Evolutionary conservation across 2,797 vertebrate species (phyloP).

Genomic region (Ctenosaura bakeri): DNA sequence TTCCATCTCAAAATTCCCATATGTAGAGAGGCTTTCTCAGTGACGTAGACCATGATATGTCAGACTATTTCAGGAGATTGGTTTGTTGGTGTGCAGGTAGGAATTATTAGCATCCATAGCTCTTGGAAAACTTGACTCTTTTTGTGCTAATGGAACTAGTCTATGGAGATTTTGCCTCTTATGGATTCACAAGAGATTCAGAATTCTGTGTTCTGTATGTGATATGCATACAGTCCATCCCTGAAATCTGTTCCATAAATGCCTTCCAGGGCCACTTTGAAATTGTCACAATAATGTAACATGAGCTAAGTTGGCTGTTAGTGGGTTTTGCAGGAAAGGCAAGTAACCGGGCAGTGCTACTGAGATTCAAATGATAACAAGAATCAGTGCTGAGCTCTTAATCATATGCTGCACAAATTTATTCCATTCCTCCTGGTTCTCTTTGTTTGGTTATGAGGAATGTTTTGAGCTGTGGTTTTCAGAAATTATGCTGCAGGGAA

Average conservation of each 20-base stretch:
- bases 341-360: not conserved
- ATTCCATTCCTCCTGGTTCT: not conserved
- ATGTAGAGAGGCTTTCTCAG: not conserved
- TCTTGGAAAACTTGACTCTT: conserved; percentile 22
- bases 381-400: not conserved
- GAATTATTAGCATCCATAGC: not conserved
- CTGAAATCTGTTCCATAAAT: not conserved
- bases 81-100: not conserved
- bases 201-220: too few species aligned
- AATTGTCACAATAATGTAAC: conserved; percentile 18
- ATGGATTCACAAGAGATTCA: not conserved
- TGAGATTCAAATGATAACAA: conserved; percentile 1
- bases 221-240: too few species aligned
- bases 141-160: not conserved
- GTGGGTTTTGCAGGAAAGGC: not conserved
- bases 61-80: not conserved
- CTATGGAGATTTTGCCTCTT: not conserved
- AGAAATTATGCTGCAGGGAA: not conserved
- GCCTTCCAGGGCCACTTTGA: not conserved
- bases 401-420: not conserved
- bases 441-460: conserved; percentile 16
- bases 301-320: not conserved
- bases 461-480: not conserved
- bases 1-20: not conserved
- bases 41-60: not conserved